A percentile compares a stretch with the other conserved stretches of the same genome.
phyloP scores from a whole-genome alignment of 2,113 vertebrate genomes.

The Plecturocebus donacophilus region DNA sequence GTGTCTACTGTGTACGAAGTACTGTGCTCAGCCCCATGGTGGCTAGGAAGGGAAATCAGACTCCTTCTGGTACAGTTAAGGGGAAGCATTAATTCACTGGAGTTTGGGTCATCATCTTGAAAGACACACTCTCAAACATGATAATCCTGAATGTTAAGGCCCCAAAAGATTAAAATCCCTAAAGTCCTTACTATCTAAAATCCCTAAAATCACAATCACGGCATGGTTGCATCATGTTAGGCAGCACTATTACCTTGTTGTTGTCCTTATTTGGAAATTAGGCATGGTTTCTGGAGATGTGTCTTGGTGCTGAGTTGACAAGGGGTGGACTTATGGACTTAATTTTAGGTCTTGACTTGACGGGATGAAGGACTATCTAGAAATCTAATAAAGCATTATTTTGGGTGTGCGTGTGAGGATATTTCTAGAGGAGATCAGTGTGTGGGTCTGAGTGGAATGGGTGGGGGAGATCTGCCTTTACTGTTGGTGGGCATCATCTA shows the following conservation, averaged over 20 bases:
- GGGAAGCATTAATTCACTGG: background rate
- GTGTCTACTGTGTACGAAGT: background rate
- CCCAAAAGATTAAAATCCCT: background rate
- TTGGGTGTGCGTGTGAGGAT: background rate
- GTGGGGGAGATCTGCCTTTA: background rate
- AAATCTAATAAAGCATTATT: background rate
- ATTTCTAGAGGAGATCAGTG: background rate
- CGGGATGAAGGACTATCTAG: background rate
- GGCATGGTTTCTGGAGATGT: background rate
- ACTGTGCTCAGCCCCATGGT: background rate
- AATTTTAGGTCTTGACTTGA: background rate
- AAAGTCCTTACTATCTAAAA: background rate
- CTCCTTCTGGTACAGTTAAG: background rate
- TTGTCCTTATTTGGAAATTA: background rate
- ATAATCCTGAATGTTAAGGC: background rate
- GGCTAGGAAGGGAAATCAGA: background rate
- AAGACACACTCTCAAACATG: background rate
- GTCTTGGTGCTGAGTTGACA: background rate
- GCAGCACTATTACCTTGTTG: background rate
- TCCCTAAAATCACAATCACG: background rate
- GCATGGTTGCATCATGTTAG: background rate
- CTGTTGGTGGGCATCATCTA: background rate
- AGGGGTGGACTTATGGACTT: background rate
- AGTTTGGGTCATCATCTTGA: background rate
- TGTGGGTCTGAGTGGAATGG: background rate